Conservation (phyloP, 1,140 invertebrate species). For the Scaptomyza graminum region DNA sequence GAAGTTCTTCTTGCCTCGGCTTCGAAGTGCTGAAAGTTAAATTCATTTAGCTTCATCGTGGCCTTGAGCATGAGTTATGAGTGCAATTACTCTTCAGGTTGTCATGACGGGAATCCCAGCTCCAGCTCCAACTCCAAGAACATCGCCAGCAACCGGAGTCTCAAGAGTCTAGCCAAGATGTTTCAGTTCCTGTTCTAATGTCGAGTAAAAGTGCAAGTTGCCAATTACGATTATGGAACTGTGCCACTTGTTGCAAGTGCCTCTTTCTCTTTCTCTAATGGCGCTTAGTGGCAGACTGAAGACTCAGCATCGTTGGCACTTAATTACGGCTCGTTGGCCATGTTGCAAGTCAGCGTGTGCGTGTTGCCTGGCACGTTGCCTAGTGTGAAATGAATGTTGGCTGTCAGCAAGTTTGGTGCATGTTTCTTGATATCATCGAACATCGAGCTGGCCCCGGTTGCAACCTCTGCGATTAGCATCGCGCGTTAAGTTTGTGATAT, state of each 20-base stretch:
- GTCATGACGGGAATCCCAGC: conserved; percentile 45
- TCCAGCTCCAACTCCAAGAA: not conserved
- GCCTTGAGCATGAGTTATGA: conserved; percentile 81
- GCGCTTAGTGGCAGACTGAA: conserved; percentile 16
- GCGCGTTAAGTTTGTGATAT: conserved; percentile 33
- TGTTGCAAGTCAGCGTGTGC: conserved; percentile 78
- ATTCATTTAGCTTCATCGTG: conserved; percentile 69
- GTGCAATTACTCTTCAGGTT: conserved; percentile 73
- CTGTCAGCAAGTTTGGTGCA: conserved; percentile 65
- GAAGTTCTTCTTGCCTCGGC: conserved; percentile 16
- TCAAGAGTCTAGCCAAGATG: not conserved
- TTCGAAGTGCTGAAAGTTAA: conserved; percentile 73
- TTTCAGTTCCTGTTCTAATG: conserved; percentile 50
- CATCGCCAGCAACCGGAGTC: conserved; percentile 23
- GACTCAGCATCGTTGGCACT: conserved; percentile 35
- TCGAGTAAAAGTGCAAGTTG: conserved; percentile 72
- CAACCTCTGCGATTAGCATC: conserved; percentile 59
- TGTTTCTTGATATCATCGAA: conserved; percentile 74
- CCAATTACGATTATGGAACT: conserved; percentile 65
- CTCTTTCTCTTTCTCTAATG: conserved; percentile 50
- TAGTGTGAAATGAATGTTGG: conserved; percentile 73
- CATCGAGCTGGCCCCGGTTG: conserved; percentile 41
- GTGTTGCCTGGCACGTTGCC: conserved; percentile 52
- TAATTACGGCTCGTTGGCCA: conserved; percentile 74
- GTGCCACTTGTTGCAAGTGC: conserved; percentile 64